Evolutionary conservation across 2,888 invertebrate species (phyloP).

Genomic region (Metellina segmentata): DNA sequence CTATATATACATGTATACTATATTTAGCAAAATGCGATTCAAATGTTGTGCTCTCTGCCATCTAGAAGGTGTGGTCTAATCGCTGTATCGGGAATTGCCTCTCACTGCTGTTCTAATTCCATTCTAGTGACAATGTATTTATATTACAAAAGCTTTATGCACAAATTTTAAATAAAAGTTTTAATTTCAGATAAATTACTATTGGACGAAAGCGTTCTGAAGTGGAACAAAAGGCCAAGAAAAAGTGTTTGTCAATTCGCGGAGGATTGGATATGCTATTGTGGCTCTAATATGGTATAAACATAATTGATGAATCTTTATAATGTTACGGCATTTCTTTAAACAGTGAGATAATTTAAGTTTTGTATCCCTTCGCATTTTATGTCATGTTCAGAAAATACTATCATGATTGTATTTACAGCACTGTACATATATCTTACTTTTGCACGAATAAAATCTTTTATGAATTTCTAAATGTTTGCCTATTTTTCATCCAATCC

Average conservation of each 20-base stretch:
- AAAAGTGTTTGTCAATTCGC: conserved; percentile 60
- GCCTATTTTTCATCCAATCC: too few species aligned
- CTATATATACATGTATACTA: too few species aligned
- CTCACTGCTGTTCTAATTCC: too few species aligned
- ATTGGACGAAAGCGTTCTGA: conserved; percentile 48
- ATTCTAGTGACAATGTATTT: too few species aligned
- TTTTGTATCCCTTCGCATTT: conserved; percentile 53
- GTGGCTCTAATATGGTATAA: conserved; percentile 55
- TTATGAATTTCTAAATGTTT: not conserved
- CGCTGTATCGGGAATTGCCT: too few species aligned
- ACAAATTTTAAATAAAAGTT: not conserved
- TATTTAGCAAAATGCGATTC: too few species aligned
- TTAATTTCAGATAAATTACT: conserved; percentile 50
- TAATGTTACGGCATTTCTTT: not conserved
- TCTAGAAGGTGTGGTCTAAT: too few species aligned
- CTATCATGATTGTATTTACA: conserved; percentile 24
- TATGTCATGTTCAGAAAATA: conserved; percentile 26
- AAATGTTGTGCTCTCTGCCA: too few species aligned
- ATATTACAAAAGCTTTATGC: too few species aligned
- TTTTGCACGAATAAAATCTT: conserved; percentile 61
- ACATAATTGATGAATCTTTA: not conserved
- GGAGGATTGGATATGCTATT: conserved; percentile 70
- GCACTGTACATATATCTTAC: conserved; percentile 44
- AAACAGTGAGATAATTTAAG: conserved; percentile 14
- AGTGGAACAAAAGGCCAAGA: conserved; percentile 58